A percentile compares a stretch with the other conserved stretches of the same genome.
These are phyloP conservation scores for Halichoeres trimaculatus DNA, from an alignment of 2,113 vertebrate genomes.

Conservation along the genomic window DNA sequence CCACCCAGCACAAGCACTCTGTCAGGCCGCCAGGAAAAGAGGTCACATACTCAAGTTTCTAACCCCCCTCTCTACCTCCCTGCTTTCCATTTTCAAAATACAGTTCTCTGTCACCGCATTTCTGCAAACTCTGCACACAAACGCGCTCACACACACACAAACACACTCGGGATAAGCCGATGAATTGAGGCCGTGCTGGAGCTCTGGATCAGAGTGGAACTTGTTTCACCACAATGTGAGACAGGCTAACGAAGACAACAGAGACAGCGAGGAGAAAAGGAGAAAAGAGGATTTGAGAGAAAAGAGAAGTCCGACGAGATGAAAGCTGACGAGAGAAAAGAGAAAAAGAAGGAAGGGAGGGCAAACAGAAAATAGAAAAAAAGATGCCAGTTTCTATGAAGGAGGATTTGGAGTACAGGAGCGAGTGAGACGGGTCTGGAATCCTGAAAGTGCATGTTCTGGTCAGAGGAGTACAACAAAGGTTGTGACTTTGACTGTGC, in stretches of 20 bases:
- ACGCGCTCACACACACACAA: slow-evolving; percentile 2
- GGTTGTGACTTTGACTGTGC: slow-evolving; percentile 60
- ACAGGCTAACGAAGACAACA: slow-evolving; percentile 66
- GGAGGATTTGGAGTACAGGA: slow-evolving; percentile 77
- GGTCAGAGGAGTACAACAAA: slow-evolving; percentile 50
- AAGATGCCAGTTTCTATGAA: slow-evolving; percentile 81
- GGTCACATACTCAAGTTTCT: slow-evolving; percentile 61
- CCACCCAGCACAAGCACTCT: slow-evolving; percentile 62
- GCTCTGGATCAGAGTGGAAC: slow-evolving; percentile 58
- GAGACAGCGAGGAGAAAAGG: slow-evolving; percentile 50
- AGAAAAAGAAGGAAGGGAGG: slow-evolving; percentile 39
- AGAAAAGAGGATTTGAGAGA: slow-evolving; percentile 68
- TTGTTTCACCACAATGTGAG: slow-evolving; percentile 55
- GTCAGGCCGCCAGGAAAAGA: slow-evolving; percentile 63
- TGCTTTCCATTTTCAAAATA: slow-evolving; percentile 44
- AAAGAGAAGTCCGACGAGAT: slow-evolving; percentile 53
- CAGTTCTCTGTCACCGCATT: slow-evolving; percentile 24
- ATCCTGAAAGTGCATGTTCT: slow-evolving; percentile 26
- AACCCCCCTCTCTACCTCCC: neutral
- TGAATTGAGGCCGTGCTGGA: slow-evolving; percentile 61
- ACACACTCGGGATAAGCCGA: slow-evolving; percentile 49
- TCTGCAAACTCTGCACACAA: slow-evolving; percentile 5
- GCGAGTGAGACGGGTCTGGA: slow-evolving; percentile 75
- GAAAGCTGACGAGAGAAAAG: slow-evolving; percentile 52
- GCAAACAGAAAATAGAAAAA: slow-evolving; percentile 52